Base-by-base conservation (phyloP, 2,888 invertebrate genomes). In the Limnephilus rhombicus region DNA sequence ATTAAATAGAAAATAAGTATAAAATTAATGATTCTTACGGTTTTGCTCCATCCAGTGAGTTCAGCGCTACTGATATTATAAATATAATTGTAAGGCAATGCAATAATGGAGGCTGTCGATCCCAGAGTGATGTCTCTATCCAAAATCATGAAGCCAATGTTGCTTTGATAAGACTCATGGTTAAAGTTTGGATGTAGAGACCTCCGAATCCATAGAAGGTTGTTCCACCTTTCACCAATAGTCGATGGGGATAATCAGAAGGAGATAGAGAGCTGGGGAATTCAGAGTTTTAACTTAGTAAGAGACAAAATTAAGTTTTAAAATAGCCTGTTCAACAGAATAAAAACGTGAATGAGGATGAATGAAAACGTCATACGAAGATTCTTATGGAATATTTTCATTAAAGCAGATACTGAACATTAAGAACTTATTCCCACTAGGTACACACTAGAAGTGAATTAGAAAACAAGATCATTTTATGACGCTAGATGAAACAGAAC, bases 131-230 rank as follows among this genome's bases (percentile, higher is more conserved):
- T 85, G 11, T 45, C 41, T 37, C 37, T 41, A 3, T 85, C 41
- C 85, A 85, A n/a, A n/a, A n/a, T 85, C 24, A 85, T 41, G 1
- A 85, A 13, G 12, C 85, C 85, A 45, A 85, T 85, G 45, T 85
- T 85, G 85, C 11, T 85, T 45, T 85, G n/a, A n/a, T 85, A 85
- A 41, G 85, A 85, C 45, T 85, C 85, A n/a, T 85, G 37, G n/a
- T 85, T 41, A 41, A 80, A 89, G 24, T 41, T 37, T n/a, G 81
- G 83, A 41, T 91, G 91, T 11, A 31, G 45, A 3, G 89, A 18
- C 91, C 91, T 18, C 91, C 91, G 24, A 81, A 82, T 37, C 41
- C 49, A 15, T 31, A 31, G 53, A 83, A 91, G 31, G 89, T 91
- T 31, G 91, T 83, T 2, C 91, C 89, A 34, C 85, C 89, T 34